Conservation (phyloP, 2,113 vertebrate species). For the Aptenodytes forsteri region DNA sequence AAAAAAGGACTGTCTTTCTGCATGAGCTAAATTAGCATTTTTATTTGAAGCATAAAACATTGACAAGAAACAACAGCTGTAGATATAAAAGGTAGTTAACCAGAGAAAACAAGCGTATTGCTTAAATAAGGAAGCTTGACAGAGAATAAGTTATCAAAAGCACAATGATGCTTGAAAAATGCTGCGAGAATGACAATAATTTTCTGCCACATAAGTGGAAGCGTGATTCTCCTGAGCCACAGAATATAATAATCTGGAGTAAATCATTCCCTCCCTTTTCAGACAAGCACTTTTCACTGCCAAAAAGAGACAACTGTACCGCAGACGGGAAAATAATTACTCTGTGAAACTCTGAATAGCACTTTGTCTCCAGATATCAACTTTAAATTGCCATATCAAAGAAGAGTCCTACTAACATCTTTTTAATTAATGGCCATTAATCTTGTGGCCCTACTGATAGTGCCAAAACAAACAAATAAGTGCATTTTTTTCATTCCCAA, state of each 20-base stretch:
- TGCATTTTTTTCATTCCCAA: not conserved
- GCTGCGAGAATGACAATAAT: not conserved
- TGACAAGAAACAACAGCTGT: conserved; percentile 15
- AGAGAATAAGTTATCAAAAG: conserved; percentile 4
- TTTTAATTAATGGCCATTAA: not conserved
- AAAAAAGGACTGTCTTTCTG: not conserved
- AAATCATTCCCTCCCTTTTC: not conserved
- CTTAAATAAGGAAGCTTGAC: not conserved
- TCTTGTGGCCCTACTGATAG: not conserved
- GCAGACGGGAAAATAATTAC: not conserved
- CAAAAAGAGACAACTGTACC: not conserved
- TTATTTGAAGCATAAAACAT: not conserved
- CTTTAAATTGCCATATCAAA: not conserved
- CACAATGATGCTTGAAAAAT: not conserved
- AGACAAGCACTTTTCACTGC: not conserved
- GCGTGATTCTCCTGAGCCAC: not conserved
- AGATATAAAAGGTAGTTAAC: not conserved
- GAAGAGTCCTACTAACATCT: not conserved
- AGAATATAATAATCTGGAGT: not conserved
- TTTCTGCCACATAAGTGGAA: not conserved
- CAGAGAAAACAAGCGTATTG: not conserved
- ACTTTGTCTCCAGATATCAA: conserved; percentile 6
- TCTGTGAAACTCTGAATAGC: not conserved
- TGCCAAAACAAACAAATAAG: conserved; percentile 25
- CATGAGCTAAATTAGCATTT: not conserved